Evolutionary conservation across 2,797 vertebrate genomes (phyloP), one percentile per base, ranked within the genome.

Genomic region (Myotis planiceps): DNA sequence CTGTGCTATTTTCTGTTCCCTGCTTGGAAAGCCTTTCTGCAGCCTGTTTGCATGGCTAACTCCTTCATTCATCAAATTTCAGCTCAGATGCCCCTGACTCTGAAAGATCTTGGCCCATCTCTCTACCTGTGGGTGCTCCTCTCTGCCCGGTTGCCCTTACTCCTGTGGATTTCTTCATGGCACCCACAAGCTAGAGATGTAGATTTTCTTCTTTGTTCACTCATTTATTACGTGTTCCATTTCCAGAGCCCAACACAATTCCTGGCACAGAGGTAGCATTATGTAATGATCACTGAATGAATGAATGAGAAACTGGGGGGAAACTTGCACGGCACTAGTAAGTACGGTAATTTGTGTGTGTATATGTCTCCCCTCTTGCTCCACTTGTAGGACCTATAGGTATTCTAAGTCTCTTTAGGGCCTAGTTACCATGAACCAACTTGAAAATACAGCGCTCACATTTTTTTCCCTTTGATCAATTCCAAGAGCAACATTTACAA

Each of bases 401-500:
- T 65, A 47, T 55, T 88, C 39, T 83, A 80, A 82, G 32, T 69
- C 47, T 93, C 27, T 86, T 74, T 69, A 68, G 75, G 6, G 18
- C 71, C n/a, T 83, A 19, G 66, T 83, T 66, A 71, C 58, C 58
- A 32, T 72, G 88, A 88, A 76, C 85, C 60, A 86, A 63, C 42
- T 83, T 84, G 47, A 69, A 94, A 88, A 45, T 55, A 81, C 42
- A 79, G 65, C 49, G 66, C 2, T 92, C 63, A 47, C 49, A 82
- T 78, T 78, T 72, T 79, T 88, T 58, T 86, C 51, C 66, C 75
- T 93, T 82, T 75, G 37, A 51, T 12, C 71, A 92, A 55, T 75
- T 94, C 69, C 34, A 92, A 92, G 74, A 94, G 88, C 16, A 92
- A 90, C 55, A 78, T 81, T 76, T 80, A 68, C n/a, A 95, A 90